Percentiles rank a stretch among this genome's conserved stretches.
phyloP scores from a whole-genome alignment of 1,140 invertebrate genomes.

The Nasonia longicornis region DNA sequence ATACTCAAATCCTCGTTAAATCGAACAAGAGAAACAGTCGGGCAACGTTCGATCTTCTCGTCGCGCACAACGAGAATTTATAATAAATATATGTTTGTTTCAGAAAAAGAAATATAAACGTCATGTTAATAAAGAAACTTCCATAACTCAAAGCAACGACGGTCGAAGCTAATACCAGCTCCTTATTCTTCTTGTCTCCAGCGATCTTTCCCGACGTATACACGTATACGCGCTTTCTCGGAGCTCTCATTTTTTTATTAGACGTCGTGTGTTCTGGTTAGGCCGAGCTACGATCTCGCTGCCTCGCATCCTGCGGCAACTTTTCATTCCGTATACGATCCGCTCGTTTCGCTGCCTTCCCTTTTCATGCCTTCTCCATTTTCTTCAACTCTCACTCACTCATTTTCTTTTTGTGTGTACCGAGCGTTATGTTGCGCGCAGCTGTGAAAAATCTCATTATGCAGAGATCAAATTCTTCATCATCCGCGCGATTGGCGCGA shows the following conservation, averaged over 20 bases:
- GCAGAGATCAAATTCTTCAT: no score
- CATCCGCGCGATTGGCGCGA: no score
- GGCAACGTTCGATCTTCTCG: no score
- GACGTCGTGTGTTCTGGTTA: slow-evolving; percentile 29
- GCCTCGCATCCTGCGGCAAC: slow-evolving; percentile 2
- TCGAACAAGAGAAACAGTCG: no score
- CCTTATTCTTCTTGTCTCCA: neutral
- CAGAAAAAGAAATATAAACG: no score
- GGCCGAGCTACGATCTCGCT: neutral
- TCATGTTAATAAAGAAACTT: neutral
- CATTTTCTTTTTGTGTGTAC: neutral
- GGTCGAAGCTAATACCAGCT: neutral
- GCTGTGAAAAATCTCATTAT: no score
- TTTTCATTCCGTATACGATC: slow-evolving; percentile 32
- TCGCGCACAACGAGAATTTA: no score
- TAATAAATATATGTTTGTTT: no score
- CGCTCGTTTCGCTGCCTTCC: slow-evolving; percentile 22
- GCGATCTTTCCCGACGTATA: neutral
- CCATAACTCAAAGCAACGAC: neutral
- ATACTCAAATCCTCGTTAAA: no score
- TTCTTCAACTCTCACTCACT: neutral
- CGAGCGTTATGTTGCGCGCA: neutral
- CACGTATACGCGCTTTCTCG: neutral
- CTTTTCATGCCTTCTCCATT: neutral
- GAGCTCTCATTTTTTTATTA: slow-evolving; percentile 24